Evolutionary conservation across 2,113 vertebrate species (phyloP).

Genomic region (Platysteira castanea): DNA sequence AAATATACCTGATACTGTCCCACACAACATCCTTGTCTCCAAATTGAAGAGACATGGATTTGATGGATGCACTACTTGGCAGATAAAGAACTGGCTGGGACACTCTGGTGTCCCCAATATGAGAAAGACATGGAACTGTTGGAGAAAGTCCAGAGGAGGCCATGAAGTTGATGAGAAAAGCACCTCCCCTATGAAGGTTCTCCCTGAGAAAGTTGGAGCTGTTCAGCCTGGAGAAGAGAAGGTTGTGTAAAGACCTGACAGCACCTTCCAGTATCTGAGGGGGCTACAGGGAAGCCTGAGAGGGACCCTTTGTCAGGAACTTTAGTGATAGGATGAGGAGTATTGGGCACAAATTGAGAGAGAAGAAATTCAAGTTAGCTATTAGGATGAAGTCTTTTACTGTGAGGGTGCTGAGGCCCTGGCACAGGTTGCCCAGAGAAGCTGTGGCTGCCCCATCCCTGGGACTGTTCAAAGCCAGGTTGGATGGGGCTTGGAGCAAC

Average conservation of each 20-base stretch:
- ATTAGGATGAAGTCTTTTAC: background rate
- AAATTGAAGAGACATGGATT: background rate
- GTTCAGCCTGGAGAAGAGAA: background rate
- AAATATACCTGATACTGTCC: background rate
- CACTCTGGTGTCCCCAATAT: background rate
- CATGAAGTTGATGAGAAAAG: background rate
- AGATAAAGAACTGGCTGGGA: background rate
- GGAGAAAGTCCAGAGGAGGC: background rate
- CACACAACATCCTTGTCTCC: background rate
- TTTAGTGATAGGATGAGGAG: background rate
- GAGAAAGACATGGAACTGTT: background rate
- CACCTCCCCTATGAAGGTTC: background rate
- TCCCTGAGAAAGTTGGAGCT: background rate
- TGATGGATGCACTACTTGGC: background rate
- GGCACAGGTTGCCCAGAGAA: background rate
- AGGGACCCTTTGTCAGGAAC: background rate
- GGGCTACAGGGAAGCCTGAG: background rate
- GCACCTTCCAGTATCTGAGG: background rate
- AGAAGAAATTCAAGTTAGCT: background rate
- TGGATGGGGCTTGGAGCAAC: background rate
- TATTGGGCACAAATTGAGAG: background rate
- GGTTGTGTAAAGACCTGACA: background rate
- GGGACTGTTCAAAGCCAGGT: rapidly evolving
- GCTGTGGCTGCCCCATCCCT: background rate
- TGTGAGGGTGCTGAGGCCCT: rapidly evolving